phyloP scores from a whole-genome alignment of 2,797 vertebrate genomes.

The Xerus rutilus region DNA sequence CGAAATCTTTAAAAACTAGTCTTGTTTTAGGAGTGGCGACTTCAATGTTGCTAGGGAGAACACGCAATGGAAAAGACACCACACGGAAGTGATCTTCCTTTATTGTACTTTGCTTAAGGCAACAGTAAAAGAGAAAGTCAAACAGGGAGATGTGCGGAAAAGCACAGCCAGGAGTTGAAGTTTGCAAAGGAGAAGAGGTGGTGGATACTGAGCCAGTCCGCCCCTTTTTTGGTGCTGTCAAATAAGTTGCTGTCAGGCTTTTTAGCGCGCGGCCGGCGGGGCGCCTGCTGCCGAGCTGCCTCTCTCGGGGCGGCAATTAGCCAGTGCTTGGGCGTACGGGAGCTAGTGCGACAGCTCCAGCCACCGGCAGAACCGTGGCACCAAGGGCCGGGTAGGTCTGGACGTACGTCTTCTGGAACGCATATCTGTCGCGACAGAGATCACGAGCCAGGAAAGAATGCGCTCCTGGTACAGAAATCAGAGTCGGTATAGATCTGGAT shows the following conservation, averaged over 20 bases:
- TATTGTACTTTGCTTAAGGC: constrained; percentile 28
- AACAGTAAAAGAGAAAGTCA: neutral
- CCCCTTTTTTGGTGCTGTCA: constrained; percentile 50
- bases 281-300: constrained; percentile 88
- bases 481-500: neutral
- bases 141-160: neutral
- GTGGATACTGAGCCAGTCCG: neutral
- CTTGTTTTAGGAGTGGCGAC: constrained; percentile 6
- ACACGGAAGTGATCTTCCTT: constrained; percentile 36
- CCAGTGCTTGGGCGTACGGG: constrained; percentile 91
- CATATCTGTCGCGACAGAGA: neutral
- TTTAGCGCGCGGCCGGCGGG: constrained; percentile 88
- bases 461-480: neutral
- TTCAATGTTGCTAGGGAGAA: constrained; percentile 73
- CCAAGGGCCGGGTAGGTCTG: neutral
- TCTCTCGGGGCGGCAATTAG: constrained; percentile 93
- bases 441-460: neutral
- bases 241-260: constrained; percentile 91
- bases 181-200: neutral
- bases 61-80: constrained; percentile 3
- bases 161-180: neutral
- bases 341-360: constrained; percentile 89
- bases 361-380: constrained; percentile 78
- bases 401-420: neutral
- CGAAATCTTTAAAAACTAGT: constrained; percentile 59